A percentile compares a stretch with the other conserved stretches of the same genome.
Evolutionary conservation across 2,113 vertebrate genomes (phyloP).

Genomic region (Pluvianellus socialis): DNA sequence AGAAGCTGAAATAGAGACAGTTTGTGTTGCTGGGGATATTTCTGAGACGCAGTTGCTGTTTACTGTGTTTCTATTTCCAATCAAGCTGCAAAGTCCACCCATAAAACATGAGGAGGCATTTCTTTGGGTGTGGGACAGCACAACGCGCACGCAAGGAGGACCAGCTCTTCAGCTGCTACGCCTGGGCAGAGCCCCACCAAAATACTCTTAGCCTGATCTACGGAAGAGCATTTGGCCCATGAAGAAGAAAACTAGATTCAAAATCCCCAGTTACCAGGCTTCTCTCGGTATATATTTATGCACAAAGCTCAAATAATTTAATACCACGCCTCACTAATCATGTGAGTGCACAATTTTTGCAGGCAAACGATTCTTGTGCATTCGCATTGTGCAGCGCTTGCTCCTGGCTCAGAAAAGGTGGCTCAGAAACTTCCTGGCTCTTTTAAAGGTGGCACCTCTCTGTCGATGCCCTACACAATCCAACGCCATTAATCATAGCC

Average conservation of each 20-base stretch:
- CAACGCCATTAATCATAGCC: neutral
- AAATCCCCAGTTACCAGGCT: neutral
- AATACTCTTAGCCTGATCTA: neutral
- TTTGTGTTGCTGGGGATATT: constrained; percentile 45
- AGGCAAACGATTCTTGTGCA: neutral
- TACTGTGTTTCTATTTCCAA: constrained; percentile 47
- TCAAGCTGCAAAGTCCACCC: constrained; percentile 43
- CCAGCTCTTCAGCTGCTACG: neutral
- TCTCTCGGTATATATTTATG: constrained; percentile 34
- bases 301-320: constrained; percentile 59
- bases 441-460: neutral
- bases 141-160: neutral
- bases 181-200: neutral
- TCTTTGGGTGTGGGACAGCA: constrained; percentile 14
- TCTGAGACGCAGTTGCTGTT: constrained; percentile 52
- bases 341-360: constrained; percentile 48
- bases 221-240: neutral
- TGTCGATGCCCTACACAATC: neutral
- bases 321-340: constrained; percentile 47
- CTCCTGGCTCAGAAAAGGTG: neutral
- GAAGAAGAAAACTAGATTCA: neutral
- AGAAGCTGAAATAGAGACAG: constrained; percentile 53
- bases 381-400: neutral
- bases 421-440: neutral
- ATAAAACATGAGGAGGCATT: constrained; percentile 36